Conservation (phyloP, 2,797 vertebrate species). For the Tauraco hartlaubi region DNA sequence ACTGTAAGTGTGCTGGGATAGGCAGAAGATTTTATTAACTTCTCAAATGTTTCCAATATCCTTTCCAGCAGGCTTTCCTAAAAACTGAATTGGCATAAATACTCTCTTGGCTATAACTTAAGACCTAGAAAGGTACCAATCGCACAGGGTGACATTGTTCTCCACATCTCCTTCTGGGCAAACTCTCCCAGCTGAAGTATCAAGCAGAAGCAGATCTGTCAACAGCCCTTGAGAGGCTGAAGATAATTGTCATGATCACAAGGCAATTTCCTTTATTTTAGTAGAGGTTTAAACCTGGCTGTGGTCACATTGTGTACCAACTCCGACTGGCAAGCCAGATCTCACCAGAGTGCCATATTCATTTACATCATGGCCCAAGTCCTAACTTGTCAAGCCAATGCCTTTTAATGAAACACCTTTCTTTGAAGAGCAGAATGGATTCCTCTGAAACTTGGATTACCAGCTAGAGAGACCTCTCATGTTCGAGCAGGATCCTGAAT, state of each 20-base stretch:
- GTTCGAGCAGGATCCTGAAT: not conserved
- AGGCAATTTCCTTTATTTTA: not conserved
- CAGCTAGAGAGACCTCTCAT: not conserved
- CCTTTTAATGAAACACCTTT: not conserved
- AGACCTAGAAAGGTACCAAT: not conserved
- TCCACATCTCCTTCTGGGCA: not conserved
- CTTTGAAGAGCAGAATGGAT: not conserved
- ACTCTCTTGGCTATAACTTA: not conserved
- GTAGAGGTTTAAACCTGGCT: not conserved
- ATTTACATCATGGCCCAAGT: rapidly evolving
- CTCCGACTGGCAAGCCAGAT: not conserved
- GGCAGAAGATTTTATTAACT: not conserved
- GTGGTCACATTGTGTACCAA: rapidly evolving
- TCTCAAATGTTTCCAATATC: not conserved
- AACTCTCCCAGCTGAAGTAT: not conserved
- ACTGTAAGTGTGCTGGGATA: not conserved
- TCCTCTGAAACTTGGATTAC: not conserved
- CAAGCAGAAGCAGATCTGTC: not conserved
- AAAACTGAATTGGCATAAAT: not conserved
- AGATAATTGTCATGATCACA: rapidly evolving
- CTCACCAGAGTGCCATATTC: not conserved
- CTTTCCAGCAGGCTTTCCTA: not conserved
- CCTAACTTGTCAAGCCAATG: not conserved
- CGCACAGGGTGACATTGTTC: not conserved
- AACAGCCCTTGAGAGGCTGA: not conserved